Evolutionary conservation across 2,888 invertebrate species (phyloP).

Genomic region (Pseudolycoriella hygida): DNA sequence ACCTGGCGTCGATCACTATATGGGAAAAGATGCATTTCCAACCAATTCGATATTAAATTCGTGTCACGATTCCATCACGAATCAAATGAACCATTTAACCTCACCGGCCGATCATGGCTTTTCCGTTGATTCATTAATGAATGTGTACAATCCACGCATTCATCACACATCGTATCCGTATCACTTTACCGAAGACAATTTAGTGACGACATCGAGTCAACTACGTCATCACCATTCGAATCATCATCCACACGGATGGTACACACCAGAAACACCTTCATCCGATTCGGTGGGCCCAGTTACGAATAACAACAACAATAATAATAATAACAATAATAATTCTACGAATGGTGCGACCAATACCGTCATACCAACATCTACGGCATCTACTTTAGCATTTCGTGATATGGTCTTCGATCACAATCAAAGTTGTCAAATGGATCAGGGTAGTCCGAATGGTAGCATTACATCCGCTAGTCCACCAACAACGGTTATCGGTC

Average conservation of each 20-base stretch:
- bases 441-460: conserved; percentile 28
- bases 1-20: conserved; percentile 23
- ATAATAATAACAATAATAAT: conserved; percentile 14
- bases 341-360: conserved; percentile 2
- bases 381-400: conserved; percentile 16
- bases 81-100: conserved; percentile 26
- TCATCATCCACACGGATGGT: conserved; percentile 25
- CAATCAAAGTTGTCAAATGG: conserved; percentile 29
- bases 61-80: conserved; percentile 24
- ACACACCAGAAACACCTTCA: conserved; percentile 29
- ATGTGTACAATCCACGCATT: conserved; percentile 28
- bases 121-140: conserved; percentile 29
- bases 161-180: conserved; percentile 26
- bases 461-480: conserved; percentile 29
- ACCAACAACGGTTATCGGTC: conserved; percentile 16
- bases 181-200: conserved; percentile 28
- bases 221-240: conserved; percentile 16
- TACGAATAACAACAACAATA: conserved; percentile 8
- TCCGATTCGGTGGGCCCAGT: conserved; percentile 7
- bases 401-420: conserved; percentile 30
- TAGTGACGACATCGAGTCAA: conserved; percentile 19
- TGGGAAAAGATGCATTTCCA: conserved; percentile 8
- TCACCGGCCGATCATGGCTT: conserved; percentile 28
- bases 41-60: conserved; percentile 23
- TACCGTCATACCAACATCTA: conserved; percentile 5